A percentile compares a stretch with the other conserved stretches of the same genome.
Conservation (phyloP, 2,797 vertebrate species). For the Labroides dimidiatus region DNA sequence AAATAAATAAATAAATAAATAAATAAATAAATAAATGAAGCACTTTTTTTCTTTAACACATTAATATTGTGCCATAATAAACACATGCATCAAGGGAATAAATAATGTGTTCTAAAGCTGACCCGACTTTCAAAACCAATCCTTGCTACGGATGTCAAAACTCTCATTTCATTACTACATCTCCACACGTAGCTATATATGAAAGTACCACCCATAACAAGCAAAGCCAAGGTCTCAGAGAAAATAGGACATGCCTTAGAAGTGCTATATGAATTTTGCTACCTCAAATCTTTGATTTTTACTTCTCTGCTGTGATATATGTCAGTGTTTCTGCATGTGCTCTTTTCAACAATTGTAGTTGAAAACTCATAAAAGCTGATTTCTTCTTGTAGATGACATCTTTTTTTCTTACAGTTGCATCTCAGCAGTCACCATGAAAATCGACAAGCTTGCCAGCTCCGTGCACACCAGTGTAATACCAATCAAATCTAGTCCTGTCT, state of each 20-base stretch:
- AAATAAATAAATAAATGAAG: no score
- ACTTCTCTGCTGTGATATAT: neutral
- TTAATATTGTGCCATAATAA: no score
- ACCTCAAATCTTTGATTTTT: neutral
- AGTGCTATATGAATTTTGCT: neutral
- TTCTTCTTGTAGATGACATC: constrained; percentile 10
- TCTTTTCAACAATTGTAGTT: neutral
- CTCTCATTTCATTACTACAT: neutral
- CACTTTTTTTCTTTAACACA: no score
- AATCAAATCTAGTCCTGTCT: constrained; percentile 75
- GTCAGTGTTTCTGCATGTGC: neutral
- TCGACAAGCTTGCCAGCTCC: constrained; percentile 39
- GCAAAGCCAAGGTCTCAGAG: neutral
- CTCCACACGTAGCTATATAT: neutral
- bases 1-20: neutral
- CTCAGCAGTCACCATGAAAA: constrained; percentile 43
- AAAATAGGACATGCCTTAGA: constrained; percentile 5
- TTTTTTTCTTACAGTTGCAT: constrained; percentile 40
- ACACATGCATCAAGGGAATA: no score
- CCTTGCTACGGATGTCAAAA: constrained; percentile 24
- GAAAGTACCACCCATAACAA: neutral
- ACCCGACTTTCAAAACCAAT: constrained; percentile 20
- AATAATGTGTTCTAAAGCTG: constrained; percentile 3
- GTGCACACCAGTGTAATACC: constrained; percentile 68
- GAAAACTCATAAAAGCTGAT: neutral